phyloP scores from a whole-genome alignment of 2,888 invertebrate species.

The Monochamus alternatus region DNA sequence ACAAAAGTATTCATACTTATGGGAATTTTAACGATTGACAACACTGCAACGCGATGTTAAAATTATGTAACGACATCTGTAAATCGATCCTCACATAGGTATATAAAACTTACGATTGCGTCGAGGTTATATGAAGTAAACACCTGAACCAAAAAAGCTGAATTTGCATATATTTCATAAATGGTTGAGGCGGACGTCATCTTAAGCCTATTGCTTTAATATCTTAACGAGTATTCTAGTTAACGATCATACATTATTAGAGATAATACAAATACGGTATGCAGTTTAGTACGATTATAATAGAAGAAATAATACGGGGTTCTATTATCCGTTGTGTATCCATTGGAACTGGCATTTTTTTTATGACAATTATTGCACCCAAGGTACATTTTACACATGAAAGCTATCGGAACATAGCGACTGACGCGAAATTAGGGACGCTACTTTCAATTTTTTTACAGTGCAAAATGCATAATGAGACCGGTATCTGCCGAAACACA shows the following conservation, averaged over 20 bases:
- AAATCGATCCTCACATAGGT: constrained; percentile 22
- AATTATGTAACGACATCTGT: constrained; percentile 7
- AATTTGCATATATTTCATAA: constrained; percentile 38
- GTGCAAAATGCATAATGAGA: background rate
- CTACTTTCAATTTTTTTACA: no score
- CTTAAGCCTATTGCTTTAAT: constrained; percentile 30
- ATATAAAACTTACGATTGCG: constrained; percentile 51
- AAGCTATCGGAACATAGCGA: background rate
- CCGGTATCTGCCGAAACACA: background rate
- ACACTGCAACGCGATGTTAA: no score
- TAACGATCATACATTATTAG: constrained; percentile 10
- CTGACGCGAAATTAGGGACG: no score
- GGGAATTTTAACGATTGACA: no score
- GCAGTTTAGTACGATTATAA: constrained; percentile 16
- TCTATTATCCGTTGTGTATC: background rate
- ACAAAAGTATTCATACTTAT: background rate
- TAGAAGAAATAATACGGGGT: background rate
- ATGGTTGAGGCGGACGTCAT: constrained; percentile 37
- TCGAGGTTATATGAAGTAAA: constrained; percentile 44
- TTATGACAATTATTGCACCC: background rate
- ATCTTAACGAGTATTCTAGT: constrained; percentile 28
- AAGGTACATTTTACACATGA: background rate
- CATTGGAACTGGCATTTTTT: constrained; percentile 2
- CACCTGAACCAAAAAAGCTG: constrained; percentile 59
- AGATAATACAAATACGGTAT: constrained; percentile 23